Base-by-base conservation (phyloP, 2,888 invertebrate species). In the Drosophila infuscata region DNA sequence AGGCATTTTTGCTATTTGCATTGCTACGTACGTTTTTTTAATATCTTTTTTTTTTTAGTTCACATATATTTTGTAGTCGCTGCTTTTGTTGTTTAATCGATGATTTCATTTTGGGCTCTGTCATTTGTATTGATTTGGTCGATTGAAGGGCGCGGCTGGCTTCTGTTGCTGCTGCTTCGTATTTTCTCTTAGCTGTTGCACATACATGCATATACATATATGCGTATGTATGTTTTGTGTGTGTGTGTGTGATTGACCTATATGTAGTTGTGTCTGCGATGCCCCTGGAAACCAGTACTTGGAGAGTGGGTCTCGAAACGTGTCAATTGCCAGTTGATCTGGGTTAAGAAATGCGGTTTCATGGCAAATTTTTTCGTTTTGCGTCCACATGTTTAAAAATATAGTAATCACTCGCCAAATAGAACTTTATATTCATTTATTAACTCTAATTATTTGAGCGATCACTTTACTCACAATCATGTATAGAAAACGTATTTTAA, bases 101-200 rank as follows among this genome's bases (percentile, higher is more conserved):
- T 85, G 89, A 82, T 74, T 86, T 88, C 80, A 86, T 71, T 79
- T 72, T 49, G 29, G 64, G 41, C 52, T 79, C 41, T 73, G 81
- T 76, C 64, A 71, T 63, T 66, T 59, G 68, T 89, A 84, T 83
- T 82, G 89, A 89, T 84, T 81, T 74, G 41, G 70, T 29, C 54
- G 63, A 53, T 70, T 80, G 74, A 89, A 84, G 83, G 90, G 84
- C 73, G 87, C 88, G 84, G 91, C 73, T 88, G 46, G 43, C 64
- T 67, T 61, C 49, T 49, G 69, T 62, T 49, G 41, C 56, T 57
- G 20, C 25, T 46, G 46, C 46, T 46, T 25, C 35, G 33, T 43
- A 4, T 62, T 58, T 59, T 35, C 52, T 54, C 36, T 15, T 64
- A 67, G 69, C 64, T 82, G 79, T 74, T 79, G 74, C 74, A 78